Evolutionary conservation across 2,888 invertebrate genomes (phyloP).

Genomic region (Geotrupes spiniger): DNA sequence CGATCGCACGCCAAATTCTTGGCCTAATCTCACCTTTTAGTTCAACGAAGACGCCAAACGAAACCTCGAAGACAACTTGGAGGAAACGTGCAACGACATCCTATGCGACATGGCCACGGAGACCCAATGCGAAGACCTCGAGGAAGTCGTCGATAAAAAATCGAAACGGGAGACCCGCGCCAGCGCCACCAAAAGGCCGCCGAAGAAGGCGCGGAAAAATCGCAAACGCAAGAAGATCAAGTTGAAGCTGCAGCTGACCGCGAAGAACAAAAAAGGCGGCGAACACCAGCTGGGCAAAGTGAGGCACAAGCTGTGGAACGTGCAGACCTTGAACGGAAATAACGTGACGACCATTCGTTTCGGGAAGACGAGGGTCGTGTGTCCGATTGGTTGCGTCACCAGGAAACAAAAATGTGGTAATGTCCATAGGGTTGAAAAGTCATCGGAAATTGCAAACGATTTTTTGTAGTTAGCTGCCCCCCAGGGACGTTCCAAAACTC

Average conservation of each 20-base stretch:
- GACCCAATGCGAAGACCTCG: constrained; percentile 29
- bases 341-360: constrained; percentile 17
- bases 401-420: constrained; percentile 58
- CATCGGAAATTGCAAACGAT: background rate
- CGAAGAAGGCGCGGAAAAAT: constrained; percentile 7
- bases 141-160: constrained; percentile 31
- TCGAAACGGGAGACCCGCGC: constrained; percentile 32
- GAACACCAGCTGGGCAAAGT: constrained; percentile 13
- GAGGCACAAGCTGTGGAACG: constrained; percentile 17
- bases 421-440: constrained; percentile 23
- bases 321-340: constrained; percentile 22
- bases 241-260: constrained; percentile 39
- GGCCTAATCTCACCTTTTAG: too few relatives aligned
- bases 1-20: too few relatives aligned
- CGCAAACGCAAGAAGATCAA: constrained; percentile 30
- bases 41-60: constrained; percentile 33
- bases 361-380: constrained; percentile 38
- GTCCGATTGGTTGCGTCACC: constrained; percentile 56
- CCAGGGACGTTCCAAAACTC: constrained; percentile 62
- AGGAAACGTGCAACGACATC: constrained; percentile 22
- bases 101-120: constrained; percentile 29
- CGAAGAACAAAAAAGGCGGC: constrained; percentile 28
- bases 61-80: constrained; percentile 39
- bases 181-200: constrained; percentile 1
- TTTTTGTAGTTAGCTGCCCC: constrained; percentile 58